Percentiles rank a stretch among this genome's conserved stretches.
Conservation (phyloP, 2,113 vertebrate genomes). For the Apeltes quadracus region DNA sequence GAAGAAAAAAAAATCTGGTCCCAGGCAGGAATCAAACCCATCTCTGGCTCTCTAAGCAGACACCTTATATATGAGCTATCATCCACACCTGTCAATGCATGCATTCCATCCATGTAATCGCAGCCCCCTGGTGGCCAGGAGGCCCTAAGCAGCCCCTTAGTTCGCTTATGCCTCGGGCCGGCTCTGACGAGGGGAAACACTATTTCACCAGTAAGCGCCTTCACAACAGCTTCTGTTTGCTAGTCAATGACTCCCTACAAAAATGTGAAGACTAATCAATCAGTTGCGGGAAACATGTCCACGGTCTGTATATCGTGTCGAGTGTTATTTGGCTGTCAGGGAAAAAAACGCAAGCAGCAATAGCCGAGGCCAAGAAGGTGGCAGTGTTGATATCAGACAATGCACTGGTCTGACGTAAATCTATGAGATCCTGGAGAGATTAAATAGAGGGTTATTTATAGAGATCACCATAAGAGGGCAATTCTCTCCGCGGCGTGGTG, state of each 20-base stretch:
- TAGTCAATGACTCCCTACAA: neutral
- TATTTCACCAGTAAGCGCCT: neutral
- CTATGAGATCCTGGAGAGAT: slow-evolving; percentile 46
- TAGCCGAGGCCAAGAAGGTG: neutral
- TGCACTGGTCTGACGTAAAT: slow-evolving; percentile 33
- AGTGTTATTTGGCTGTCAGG: neutral
- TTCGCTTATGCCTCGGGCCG: too few relatives aligned
- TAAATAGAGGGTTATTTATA: slow-evolving; percentile 59
- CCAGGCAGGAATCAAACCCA: too few relatives aligned
- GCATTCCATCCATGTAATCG: too few relatives aligned
- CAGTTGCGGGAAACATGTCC: neutral
- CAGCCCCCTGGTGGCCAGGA: too few relatives aligned
- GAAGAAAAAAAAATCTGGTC: too few relatives aligned
- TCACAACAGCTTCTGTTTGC: neutral
- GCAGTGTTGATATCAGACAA: neutral
- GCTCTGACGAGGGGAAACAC: neutral
- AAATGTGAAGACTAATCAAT: neutral
- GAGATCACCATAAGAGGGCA: slow-evolving; percentile 4
- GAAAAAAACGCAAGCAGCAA: neutral
- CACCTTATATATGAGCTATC: too few relatives aligned
- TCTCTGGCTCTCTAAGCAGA: too few relatives aligned
- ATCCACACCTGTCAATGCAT: too few relatives aligned
- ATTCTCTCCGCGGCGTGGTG: slow-evolving; percentile 52
- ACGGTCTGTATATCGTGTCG: too few relatives aligned
- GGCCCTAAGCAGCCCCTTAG: too few relatives aligned